Evolutionary conservation across 2,888 invertebrate genomes (phyloP), one percentile per base, ranked within the genome.

Genomic region (Automeris io): DNA sequence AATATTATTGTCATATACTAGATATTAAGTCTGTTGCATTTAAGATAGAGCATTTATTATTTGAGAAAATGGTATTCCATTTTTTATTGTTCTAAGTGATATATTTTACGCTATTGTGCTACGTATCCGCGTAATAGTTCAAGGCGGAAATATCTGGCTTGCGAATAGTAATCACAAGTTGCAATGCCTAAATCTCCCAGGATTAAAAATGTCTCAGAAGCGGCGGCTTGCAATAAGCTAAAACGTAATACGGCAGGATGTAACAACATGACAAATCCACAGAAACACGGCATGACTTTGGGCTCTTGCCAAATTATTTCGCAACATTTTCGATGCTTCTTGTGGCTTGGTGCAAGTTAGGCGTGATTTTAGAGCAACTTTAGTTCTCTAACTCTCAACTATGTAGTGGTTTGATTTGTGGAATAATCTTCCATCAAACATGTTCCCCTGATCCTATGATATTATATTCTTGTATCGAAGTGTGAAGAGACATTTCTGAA

Each of bases 251-350:
- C 22, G 5, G 34, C 16, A 26, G 24, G 35, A 29, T 36, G 36
- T 26, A 39, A 39, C 33, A 51, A 60, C 55, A 62, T 60, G 56
- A 62, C 65, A 64, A 63, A 63, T 60, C 56, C 57, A 43, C 43
- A 46, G 56, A 52, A 52, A 47, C 48, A 45, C 46, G 57, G 51
- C 58, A 59, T 54, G 50, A 52, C 47, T 51, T 67, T 73, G 73
- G 73, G 40, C 7, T 40, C 44, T 40, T 50, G 70, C 75, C 74
- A 75, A 72, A 69, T 70, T 51, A 68, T 67, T 57, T 54, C 43
- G 54, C 49, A 55, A 61, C 60, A 58, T 51, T 62, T 35, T 35
- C 34, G 36, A 26, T 18, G 35, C 35, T 29, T 35, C 35, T 35
- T 44, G 11, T 25, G 18, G 24, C 47, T 45, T 34, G 9, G 22